phyloP scores from a whole-genome alignment of 2,888 invertebrate genomes.

The Nematopogon swammerdamellus region DNA sequence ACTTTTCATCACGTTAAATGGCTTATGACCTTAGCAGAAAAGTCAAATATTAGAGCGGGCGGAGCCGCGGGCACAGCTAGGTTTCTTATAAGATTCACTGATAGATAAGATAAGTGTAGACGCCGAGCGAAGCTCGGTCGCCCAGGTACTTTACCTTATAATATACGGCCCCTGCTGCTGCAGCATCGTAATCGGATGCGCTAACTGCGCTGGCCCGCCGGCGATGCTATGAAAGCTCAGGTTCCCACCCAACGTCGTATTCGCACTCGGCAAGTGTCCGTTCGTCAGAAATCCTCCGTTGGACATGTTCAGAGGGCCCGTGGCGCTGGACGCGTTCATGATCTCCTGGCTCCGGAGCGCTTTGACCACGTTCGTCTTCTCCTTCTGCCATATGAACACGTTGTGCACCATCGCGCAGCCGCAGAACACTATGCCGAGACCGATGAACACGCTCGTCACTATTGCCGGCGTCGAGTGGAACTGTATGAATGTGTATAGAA shows the following conservation, averaged over 20 bases:
- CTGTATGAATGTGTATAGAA: constrained; percentile 88
- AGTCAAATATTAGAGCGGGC: too few species aligned
- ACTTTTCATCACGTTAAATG: too few species aligned
- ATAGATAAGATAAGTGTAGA: too few species aligned
- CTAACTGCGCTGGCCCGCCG: constrained; percentile 25
- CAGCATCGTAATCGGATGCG: constrained; percentile 43
- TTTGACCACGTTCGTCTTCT: constrained; percentile 80
- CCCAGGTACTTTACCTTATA: constrained; percentile 32
- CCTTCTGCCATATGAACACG: constrained; percentile 91
- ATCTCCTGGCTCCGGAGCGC: constrained; percentile 38
- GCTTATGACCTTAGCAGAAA: too few species aligned
- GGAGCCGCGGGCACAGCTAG: too few species aligned
- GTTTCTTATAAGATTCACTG: too few species aligned
- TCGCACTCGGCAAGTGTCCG: constrained; percentile 32
- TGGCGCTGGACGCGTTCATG: constrained; percentile 22
- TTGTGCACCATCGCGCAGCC: constrained; percentile 94
- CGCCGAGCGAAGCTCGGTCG: too few species aligned
- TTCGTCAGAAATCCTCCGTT: constrained; percentile 38
- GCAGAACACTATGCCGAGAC: constrained; percentile 87
- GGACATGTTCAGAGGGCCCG: constrained; percentile 25
- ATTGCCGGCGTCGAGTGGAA: constrained; percentile 91
- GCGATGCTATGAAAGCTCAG: constrained; percentile 42
- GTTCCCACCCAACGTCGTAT: constrained; percentile 32
- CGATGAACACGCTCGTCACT: constrained; percentile 84
- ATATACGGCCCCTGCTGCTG: constrained; percentile 58